A percentile compares a stretch with the other conserved stretches of the same genome.
These are phyloP conservation scores for Xiphorhynchus elegans DNA, from an alignment of 2,113 vertebrate genomes.

Conservation along the genomic window DNA sequence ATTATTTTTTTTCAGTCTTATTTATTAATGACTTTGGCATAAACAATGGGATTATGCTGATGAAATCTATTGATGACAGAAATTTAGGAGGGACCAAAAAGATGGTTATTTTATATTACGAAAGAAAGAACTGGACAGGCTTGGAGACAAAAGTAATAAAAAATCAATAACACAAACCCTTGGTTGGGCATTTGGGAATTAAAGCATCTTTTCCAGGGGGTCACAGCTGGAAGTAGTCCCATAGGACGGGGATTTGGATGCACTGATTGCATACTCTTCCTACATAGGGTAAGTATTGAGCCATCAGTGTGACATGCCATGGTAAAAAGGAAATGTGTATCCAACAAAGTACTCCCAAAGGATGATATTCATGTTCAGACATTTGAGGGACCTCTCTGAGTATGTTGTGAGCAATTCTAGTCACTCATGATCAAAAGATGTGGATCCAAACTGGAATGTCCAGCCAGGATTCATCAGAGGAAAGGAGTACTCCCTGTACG, in stretches of 20 bases:
- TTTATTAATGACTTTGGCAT: neutral
- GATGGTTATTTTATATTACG: neutral
- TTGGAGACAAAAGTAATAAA: neutral
- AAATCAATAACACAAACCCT: neutral
- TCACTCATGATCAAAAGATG: neutral
- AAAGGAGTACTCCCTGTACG: neutral
- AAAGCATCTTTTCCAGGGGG: neutral
- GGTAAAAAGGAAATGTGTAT: neutral
- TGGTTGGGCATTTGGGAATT: neutral
- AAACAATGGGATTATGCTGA: neutral
- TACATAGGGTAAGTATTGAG: neutral
- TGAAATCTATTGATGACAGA: neutral
- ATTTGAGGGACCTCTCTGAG: neutral
- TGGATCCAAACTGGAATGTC: neutral
- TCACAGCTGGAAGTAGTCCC: neutral
- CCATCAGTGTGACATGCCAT: neutral
- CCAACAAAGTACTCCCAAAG: neutral
- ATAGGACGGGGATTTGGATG: neutral
- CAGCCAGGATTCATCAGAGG: neutral
- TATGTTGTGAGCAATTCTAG: neutral
- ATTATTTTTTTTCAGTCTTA: neutral
- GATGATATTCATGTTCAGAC: neutral
- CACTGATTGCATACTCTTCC: neutral
- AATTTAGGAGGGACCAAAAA: neutral
- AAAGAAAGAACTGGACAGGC: neutral